These are phyloP conservation scores for rat (Rattus norvegicus) DNA, from an alignment of 2,113 vertebrate species.

Conservation along the genomic window GRCr8 NC_086020.1:74661001-74661500, in stretches of 20 bases:
- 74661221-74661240: background rate
- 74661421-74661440: constrained; percentile 7
- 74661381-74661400: constrained; percentile 35
- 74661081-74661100: too few species aligned
- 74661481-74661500: background rate
- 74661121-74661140: background rate
- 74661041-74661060: background rate
- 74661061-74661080: background rate
- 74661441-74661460: constrained; percentile 39
- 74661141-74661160: background rate
- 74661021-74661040: background rate
- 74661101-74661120: background rate
- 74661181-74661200: background rate
- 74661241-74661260: background rate
- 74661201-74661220: background rate
- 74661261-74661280: background rate
- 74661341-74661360: background rate
- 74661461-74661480: background rate
- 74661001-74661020: background rate
- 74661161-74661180: background rate
- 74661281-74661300: background rate
- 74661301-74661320: background rate
- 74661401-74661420: constrained; percentile 19
- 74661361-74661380: background rate
- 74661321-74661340: background rate